These are phyloP conservation scores for Cotesia typhae DNA, from an alignment of 1,140 invertebrate genomes.

Conservation along the genomic window DNA sequence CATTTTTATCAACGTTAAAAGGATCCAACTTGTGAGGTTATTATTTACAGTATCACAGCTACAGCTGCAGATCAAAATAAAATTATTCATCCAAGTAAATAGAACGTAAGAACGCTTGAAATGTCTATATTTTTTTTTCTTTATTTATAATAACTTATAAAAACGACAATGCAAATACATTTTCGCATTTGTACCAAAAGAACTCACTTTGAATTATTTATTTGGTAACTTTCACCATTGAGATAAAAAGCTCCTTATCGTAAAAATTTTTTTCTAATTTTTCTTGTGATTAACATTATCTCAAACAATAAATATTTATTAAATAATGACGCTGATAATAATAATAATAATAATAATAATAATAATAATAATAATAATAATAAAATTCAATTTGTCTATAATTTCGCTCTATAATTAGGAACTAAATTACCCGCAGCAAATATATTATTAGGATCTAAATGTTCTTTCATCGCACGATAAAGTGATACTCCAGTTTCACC, in stretches of 20 bases:
- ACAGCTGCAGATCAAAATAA: slow-evolving; percentile 7
- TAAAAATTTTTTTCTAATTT: not conserved
- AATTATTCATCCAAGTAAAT: slow-evolving; percentile 9
- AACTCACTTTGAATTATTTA: not conserved
- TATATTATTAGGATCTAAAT: slow-evolving; percentile 93
- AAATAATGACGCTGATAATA: not conserved
- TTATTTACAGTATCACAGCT: not conserved
- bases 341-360: not conserved
- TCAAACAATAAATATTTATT: slow-evolving; percentile 35
- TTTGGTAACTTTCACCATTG: slow-evolving; percentile 33
- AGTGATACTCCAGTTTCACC: slow-evolving; percentile 79
- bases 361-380: too few relatives aligned
- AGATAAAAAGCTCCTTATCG: not conserved
- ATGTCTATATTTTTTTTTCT: slow-evolving; percentile 40
- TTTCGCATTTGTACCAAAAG: slow-evolving; percentile 52
- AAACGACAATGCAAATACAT: slow-evolving; percentile 53
- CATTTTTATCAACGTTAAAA: slow-evolving; percentile 58
- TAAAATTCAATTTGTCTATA: slow-evolving; percentile 44
- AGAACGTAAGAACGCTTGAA: slow-evolving; percentile 7
- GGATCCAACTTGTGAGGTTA: slow-evolving; percentile 23
- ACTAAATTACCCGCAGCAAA: slow-evolving; percentile 88
- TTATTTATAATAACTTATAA: slow-evolving; percentile 60
- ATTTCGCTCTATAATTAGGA: slow-evolving; percentile 52
- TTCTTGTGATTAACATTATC: not conserved
- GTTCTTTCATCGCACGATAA: slow-evolving; percentile 82